These are phyloP conservation scores for Gopherus evgoodei DNA, from an alignment of 2,113 vertebrate species.

Conservation along the genomic window DNA sequence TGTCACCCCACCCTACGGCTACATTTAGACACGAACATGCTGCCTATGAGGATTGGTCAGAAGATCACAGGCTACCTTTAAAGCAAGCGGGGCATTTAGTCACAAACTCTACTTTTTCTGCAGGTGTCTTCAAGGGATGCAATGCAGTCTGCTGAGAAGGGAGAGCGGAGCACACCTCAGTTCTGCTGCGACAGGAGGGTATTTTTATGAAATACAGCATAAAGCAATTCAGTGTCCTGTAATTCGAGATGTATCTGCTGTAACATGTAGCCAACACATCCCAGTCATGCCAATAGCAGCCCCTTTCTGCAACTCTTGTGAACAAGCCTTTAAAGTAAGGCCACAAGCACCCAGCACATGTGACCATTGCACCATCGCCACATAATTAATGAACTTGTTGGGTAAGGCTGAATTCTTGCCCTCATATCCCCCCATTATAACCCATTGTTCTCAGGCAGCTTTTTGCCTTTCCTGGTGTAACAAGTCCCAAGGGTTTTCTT, in stretches of 20 bases:
- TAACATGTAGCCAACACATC: not conserved
- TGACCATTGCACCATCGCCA: not conserved
- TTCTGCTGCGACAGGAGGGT: accelerated
- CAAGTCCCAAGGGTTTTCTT: not conserved
- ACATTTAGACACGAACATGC: not conserved
- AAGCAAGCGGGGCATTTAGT: not conserved
- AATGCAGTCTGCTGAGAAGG: accelerated
- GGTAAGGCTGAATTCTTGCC: too few species aligned
- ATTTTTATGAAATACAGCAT: not conserved
- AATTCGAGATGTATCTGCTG: not conserved
- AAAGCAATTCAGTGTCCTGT: not conserved
- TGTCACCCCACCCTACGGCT: not conserved
- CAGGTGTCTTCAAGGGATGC: not conserved
- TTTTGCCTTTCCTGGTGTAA: not conserved
- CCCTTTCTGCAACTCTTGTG: not conserved
- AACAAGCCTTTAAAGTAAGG: not conserved
- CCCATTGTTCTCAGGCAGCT: not conserved
- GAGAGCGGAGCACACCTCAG: not conserved
- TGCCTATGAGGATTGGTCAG: not conserved
- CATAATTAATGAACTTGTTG: not conserved
- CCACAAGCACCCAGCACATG: not conserved
- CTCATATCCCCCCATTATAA: too few species aligned
- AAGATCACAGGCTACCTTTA: not conserved
- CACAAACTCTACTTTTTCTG: not conserved
- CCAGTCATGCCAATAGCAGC: not conserved